A percentile compares a stretch with the other conserved stretches of the same genome.
Evolutionary conservation across 1,140 invertebrate genomes (phyloP).

Genomic region (Drosophila littoralis): DNA sequence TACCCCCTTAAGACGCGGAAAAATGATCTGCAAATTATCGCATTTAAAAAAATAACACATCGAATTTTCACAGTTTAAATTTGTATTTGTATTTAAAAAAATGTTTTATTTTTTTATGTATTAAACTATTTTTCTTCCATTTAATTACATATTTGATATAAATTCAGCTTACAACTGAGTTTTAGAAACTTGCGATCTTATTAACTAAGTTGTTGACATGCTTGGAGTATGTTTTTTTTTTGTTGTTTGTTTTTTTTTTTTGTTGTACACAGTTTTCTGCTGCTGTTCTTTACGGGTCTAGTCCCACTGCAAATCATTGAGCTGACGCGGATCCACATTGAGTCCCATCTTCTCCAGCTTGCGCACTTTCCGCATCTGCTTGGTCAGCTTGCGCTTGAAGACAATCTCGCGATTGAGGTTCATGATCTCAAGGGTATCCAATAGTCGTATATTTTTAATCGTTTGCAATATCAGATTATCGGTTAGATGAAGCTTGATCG

Average conservation of each 20-base stretch:
- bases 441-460: conserved; percentile 69
- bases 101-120: not conserved
- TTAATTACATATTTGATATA: conserved; percentile 3
- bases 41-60: not conserved
- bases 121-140: not conserved
- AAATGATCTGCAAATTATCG: too few species aligned
- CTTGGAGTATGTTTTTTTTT: conserved; percentile 63
- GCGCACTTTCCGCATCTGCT: conserved; percentile 67
- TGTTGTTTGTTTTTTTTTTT: conserved; percentile 3
- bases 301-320: conserved; percentile 45
- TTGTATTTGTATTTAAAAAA: conserved; percentile 15
- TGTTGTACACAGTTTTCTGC: conserved; percentile 11
- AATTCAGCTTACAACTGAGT: conserved; percentile 51
- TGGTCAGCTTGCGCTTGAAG: conserved; percentile 69
- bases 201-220: conserved; percentile 55
- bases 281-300: conserved; percentile 11
- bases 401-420: conserved; percentile 70
- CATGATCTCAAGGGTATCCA: conserved; percentile 70
- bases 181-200: conserved; percentile 70
- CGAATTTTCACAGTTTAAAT: conserved; percentile 11
- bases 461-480: conserved; percentile 74
- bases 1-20: too few species aligned
- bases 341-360: conserved; percentile 72
- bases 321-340: conserved; percentile 59
- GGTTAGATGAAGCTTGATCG: conserved; percentile 72